Evolutionary conservation across 2,797 vertebrate genomes (phyloP), one percentile per base, ranked within the genome.

Genomic region (Steatocranus sp.): DNA sequence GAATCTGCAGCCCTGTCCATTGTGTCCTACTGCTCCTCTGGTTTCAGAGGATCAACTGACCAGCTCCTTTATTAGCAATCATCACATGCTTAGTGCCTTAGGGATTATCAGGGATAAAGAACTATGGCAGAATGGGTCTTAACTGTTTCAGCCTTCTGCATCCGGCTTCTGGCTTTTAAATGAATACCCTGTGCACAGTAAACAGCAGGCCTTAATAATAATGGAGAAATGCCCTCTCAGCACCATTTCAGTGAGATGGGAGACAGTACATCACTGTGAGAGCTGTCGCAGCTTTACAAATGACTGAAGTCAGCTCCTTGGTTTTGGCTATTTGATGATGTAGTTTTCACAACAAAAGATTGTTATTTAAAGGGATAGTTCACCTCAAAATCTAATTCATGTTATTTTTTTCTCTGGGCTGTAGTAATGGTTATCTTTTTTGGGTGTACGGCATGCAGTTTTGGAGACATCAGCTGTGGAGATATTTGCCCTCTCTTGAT

Each of bases 81-180:
- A 90, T 94, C 94, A 94, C 93, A 93, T 94, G 93, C 90, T 90
- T 91, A 87, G 83, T 81, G 34, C 91, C 89, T 93, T 6, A 68
- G 87, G 91, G 93, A 94, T 95, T 94, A 94, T 83, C 82, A 17
- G 79, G 91, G 94, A 93, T 94, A 87, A 94, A 76, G 90, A 78
- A 79, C 49, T 85, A 79, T 32, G 76, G 88, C 80, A 88, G 87
- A 90, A 84, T 80, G 46, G 78, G 84, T 88, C 87, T 92, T 89
- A 88, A 87, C 86, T 85, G 78, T 68, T 68, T 50, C 75, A 80
- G 81, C 78, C 81, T 85, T 77, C 83, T 91, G 84, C 76, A 58
- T 88, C 78, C 50, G n/a, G 83, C 50, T 82, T 36, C 84, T 76
- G 79, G 58, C 30, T 85, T 87, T 88, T 89, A 86, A 91, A 91